Evolutionary conservation across 2,113 vertebrate genomes (phyloP).

Genomic region (Mystacornis crossleyi): DNA sequence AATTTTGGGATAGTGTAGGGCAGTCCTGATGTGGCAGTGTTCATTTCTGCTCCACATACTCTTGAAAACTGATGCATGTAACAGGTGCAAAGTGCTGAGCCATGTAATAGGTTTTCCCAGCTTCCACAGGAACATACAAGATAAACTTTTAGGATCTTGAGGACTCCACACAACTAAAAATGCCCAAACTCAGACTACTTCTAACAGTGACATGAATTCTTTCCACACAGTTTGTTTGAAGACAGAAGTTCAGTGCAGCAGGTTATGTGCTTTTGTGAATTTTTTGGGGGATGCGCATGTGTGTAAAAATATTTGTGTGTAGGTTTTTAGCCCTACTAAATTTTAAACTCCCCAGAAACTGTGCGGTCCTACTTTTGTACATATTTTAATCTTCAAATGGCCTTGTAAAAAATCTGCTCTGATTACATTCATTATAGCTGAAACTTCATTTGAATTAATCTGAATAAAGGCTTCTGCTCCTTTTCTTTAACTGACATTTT

Average conservation of each 20-base stretch:
- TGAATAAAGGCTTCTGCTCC: not conserved
- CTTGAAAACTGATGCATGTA: not conserved
- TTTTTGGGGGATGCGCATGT: not conserved
- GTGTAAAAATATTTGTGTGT: not conserved
- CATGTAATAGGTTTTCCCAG: not conserved
- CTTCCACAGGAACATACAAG: not conserved
- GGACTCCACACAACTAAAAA: not conserved
- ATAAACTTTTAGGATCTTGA: not conserved
- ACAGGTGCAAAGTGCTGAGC: not conserved
- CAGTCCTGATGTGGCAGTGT: not conserved
- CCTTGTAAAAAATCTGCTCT: not conserved
- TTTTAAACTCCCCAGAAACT: not conserved
- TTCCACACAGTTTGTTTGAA: not conserved
- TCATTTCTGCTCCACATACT: not conserved
- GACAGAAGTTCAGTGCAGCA: not conserved
- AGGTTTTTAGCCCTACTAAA: not conserved
- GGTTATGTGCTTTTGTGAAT: not conserved
- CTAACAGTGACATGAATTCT: not conserved
- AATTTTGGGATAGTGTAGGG: not conserved
- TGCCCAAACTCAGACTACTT: not conserved
- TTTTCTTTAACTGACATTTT: not conserved
- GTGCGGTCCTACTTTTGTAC: not conserved
- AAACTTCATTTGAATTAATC: slow-evolving; percentile 7
- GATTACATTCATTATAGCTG: not conserved
- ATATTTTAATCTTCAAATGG: not conserved